Evolutionary conservation across 2,797 vertebrate genomes (phyloP).

Genomic region (Tenualosa thibaudeaui): DNA sequence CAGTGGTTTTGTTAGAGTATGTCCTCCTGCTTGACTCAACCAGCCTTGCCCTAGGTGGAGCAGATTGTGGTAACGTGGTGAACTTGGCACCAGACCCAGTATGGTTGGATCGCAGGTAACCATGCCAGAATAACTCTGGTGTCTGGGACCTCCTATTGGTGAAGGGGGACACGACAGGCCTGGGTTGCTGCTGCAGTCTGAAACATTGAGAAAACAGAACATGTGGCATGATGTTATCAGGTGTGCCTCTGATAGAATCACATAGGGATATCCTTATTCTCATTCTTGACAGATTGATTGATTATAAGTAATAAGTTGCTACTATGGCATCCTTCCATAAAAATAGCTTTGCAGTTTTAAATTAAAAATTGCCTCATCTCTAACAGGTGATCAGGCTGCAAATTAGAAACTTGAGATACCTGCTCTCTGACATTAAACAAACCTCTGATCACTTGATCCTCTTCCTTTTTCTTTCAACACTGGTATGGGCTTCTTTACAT

Average conservation of each 20-base stretch:
- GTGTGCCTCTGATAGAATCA: neutral
- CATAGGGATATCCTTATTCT: too few species aligned
- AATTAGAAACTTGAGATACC: neutral
- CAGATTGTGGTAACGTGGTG: neutral
- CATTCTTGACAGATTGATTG: too few species aligned
- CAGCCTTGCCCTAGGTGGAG: neutral
- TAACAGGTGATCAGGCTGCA: too few species aligned
- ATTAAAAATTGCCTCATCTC: too few species aligned
- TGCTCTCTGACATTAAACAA: neutral
- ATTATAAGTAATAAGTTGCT: too few species aligned
- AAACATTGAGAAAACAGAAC: neutral
- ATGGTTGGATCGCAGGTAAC: neutral
- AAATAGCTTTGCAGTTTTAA: too few species aligned
- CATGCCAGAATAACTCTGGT: neutral
- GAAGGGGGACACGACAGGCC: neutral
- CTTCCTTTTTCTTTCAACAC: neutral
- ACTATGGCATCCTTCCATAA: neutral
- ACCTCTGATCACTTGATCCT: neutral
- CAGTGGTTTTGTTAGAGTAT: neutral
- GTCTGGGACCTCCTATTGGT: neutral
- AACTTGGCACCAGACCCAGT: neutral
- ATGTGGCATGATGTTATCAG: neutral
- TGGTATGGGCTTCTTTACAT: neutral
- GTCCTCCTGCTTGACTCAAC: conserved; percentile 2
- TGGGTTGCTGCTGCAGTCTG: neutral